Base-by-base conservation (phyloP, 2,888 invertebrate species). In the Dolichopus griseipennis region DNA sequence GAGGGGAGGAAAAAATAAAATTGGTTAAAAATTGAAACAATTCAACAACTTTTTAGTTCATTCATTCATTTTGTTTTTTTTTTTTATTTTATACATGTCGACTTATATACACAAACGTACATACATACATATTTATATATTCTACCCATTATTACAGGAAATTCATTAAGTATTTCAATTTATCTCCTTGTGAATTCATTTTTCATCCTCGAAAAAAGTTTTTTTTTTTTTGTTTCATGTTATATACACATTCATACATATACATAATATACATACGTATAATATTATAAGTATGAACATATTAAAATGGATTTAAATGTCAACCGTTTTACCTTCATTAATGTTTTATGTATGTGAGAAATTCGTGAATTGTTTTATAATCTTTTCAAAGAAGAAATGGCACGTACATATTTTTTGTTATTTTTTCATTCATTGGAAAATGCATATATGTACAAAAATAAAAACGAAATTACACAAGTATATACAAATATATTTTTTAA, bases 11-110 rank as follows among this genome's bases (percentile, higher is more conserved):
- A 27, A 2, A 27, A 4, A 27, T 15, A 52, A 18, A 12, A 52
- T 52, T 52, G 52, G n/a, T 52, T 52, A 52, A 52, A 52, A 52
- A 52, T 52, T 52, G 18, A 52, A 52, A 52, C 52, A 52, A 52
- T 52, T 52, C 52, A 52, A 52, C 52, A 52, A 52, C 52, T 52
- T 52, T 52, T 52, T 18, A 18, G 52, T 52, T 52, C 52, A 52
- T 52, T 52, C 18, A n/a, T 52, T 52, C 37, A 9, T 43, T 43
- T 43, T 10, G 3, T 43, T 10, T 10, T 43, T 43, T 43, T 9
- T 43, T 18, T 52, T 18, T 52, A 18, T n/a, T 18, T n/a, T 18
- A 52, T 52, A 37, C 37, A 37, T 37, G 8, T 37, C 37, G 37
- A 9, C 8, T 37, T 37, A 37, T 12, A 37, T 10, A 10, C 8